phyloP scores from a whole-genome alignment of 2,113 vertebrate species.

The Gracilinanus agilis region DNA sequence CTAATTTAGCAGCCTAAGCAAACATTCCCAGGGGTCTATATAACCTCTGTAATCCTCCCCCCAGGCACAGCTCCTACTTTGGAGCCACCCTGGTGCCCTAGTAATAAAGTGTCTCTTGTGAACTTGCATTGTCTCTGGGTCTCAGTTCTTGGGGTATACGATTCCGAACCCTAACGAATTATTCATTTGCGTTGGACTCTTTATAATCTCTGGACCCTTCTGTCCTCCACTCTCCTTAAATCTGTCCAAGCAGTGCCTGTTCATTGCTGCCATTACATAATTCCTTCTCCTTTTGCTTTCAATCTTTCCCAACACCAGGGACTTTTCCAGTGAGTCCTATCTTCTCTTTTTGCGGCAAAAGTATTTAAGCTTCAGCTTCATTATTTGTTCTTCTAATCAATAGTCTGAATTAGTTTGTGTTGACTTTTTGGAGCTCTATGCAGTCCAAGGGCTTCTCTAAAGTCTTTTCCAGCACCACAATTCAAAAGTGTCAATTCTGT shows the following conservation, averaged over 20 bases:
- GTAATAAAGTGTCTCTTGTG: no score
- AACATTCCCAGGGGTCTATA: no score
- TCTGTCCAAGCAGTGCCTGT: neutral
- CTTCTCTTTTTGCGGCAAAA: neutral
- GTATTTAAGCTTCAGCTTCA: neutral
- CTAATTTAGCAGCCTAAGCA: no score
- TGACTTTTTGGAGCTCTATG: neutral
- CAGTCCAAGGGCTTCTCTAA: neutral
- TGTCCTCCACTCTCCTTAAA: neutral
- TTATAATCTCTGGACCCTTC: neutral
- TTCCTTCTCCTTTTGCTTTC: neutral
- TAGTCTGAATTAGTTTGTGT: neutral
- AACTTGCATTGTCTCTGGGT: no score
- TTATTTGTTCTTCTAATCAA: neutral
- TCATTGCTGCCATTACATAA: neutral
- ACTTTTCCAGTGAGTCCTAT: neutral
- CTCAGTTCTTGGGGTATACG: no score
- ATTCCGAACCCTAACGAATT: no score
- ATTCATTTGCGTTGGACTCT: neutral
- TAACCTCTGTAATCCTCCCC: no score
- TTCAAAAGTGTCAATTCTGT: neutral
- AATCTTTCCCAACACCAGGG: neutral
- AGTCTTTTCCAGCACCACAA: neutral
- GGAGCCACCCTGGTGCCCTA: no score
- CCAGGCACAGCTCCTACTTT: no score